Percentiles rank a stretch among this genome's conserved stretches.
Evolutionary conservation across 1,140 invertebrate species (phyloP).

Genomic region (Saccostrea cuccullata): DNA sequence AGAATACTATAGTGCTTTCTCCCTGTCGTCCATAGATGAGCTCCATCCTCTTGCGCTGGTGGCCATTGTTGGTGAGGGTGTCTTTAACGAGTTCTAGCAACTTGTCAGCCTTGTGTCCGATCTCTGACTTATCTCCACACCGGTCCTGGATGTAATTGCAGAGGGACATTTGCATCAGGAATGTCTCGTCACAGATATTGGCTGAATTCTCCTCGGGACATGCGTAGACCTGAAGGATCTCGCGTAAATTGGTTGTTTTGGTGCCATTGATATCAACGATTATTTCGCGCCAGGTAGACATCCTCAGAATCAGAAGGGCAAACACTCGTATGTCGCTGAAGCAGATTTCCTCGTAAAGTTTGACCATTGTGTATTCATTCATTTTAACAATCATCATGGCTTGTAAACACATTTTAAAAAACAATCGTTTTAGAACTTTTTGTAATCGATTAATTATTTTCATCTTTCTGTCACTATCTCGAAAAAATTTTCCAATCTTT

Average conservation of each 20-base stretch:
- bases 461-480: conserved; percentile 10
- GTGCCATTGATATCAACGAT: conserved; percentile 4
- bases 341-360: conserved; percentile 11
- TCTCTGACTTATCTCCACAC: conserved; percentile 12
- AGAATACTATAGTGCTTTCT: background rate
- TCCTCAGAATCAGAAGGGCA: background rate
- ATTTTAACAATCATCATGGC: conserved; percentile 31
- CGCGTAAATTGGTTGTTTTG: background rate
- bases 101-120: background rate
- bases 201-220: conserved; percentile 2
- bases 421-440: conserved; percentile 16
- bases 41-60: conserved; percentile 1
- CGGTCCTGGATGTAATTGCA: conserved; percentile 5
- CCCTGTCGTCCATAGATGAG: background rate
- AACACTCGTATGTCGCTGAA: background rate
- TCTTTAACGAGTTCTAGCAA: conserved; percentile 16
- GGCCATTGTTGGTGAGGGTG: conserved; percentile 4
- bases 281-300: background rate
- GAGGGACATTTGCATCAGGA: conserved; percentile 11
- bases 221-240: background rate
- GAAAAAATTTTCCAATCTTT: conserved; percentile 1
- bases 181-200: conserved; percentile 18
- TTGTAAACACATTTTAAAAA: conserved; percentile 29
- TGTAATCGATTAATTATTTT: conserved; percentile 15
- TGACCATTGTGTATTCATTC: conserved; percentile 14